Evolutionary conservation across 1,140 invertebrate species (phyloP), one percentile per base, ranked within the genome.

Genomic region (Drosophila hydei): DNA sequence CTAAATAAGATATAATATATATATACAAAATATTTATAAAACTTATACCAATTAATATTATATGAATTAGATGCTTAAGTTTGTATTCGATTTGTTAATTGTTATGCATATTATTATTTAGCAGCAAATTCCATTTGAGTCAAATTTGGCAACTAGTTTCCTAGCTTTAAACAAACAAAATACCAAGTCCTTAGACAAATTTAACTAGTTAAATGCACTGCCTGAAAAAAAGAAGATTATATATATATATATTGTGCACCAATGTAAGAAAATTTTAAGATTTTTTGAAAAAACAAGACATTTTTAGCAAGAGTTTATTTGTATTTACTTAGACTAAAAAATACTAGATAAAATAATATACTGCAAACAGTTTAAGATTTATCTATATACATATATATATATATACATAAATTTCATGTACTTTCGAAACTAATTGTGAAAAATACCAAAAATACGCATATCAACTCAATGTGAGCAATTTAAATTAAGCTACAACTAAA

Each of bases 301-400:
- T 85, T 84, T 85, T 85, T 87, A 81, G 83, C 42, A 65, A 79
- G 77, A 69, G 38, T 16, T 87, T 81, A 72, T 87, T 85, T 87
- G 56, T 43, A 62, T 74, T 73, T 76, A 61, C 11, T 51, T 77
- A 72, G 69, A 45, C 40, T 5, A 56, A 23, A 8, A 52, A 30
- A 43, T 48, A 36, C 36, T 72, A 52, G 36, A 33, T 58, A 16
- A 60, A 23, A 36, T 38, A 36, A 48, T 65, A 81, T 78, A 83
- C 74, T 68, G 75, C 55, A 45, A 63, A 55, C 43, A 60, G 51
- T 75, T 62, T 77, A 54, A 62, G 45, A 45, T 79, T 52, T n/a
- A 73, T 23, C 56, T 43, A 27, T 51, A 42, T 23, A 16, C 54
- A 12, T 48, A 42, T 42, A 42, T 42, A 42, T 42, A 33, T 11